phyloP scores from a whole-genome alignment of 2,888 invertebrate species.

The Lepidochrysops patricia region DNA sequence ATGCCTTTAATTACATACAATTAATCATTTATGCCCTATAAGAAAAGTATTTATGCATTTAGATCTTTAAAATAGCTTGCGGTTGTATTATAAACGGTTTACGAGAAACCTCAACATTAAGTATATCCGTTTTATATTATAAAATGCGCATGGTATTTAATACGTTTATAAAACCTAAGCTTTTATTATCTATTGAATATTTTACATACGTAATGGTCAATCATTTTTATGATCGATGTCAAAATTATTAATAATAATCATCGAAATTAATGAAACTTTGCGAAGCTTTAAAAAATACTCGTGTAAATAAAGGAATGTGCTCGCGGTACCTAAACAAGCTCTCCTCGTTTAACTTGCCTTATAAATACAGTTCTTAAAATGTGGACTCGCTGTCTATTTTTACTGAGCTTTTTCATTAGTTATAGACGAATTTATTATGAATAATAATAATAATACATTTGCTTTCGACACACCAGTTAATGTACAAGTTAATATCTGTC shows the following conservation, averaged over 20 bases:
- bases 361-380: constrained; percentile 8
- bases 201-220: neutral
- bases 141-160: neutral
- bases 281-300: neutral
- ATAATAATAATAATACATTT: neutral
- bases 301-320: neutral
- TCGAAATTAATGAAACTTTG: neutral
- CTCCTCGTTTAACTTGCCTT: neutral
- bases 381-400: constrained; percentile 6
- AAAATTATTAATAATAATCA: neutral
- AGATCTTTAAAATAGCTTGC: constrained; percentile 22
- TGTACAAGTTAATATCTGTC: neutral
- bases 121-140: neutral
- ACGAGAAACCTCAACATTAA: neutral
- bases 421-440: constrained; percentile 1
- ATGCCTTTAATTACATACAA: constrained; percentile 44
- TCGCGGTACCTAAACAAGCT: neutral
- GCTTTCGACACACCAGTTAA: neutral
- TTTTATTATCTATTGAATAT: neutral
- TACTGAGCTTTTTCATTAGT: neutral
- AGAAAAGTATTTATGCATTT: constrained; percentile 19
- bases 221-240: neutral
- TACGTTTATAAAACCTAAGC: neutral
- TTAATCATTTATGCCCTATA: constrained; percentile 29
- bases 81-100: constrained; percentile 1